Base-by-base conservation (phyloP, 2,888 invertebrate genomes). In the Drosophila setosimentum region DNA sequence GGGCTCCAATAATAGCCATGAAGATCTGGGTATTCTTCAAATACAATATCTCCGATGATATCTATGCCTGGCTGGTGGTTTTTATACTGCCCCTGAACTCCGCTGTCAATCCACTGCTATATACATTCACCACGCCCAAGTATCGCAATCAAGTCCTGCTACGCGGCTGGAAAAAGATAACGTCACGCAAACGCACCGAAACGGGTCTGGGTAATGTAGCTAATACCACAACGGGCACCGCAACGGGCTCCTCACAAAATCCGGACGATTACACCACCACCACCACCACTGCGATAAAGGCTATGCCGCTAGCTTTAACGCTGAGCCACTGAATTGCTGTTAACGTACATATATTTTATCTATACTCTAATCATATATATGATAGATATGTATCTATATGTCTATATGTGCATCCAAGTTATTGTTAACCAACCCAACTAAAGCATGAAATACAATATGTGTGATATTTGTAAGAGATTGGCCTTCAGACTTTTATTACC, bases 91-190 rank as follows among this genome's bases (percentile, higher is more conserved):
- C 96, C 7, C 93, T 96, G 2, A 96, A 96, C 87, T 95, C 95
- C 2, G 95, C 95, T 0, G 93, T 95, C 0, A 96, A 96, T 92
- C 96, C 96, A 0, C 87, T 95, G 27, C 92, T 96, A 13, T 96
- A 96, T 84, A 96, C 96, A 21, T 95, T 96, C 79, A 95, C 95
- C 0, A 95, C 95, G 5, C 94, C 95, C 1, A 95, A 95, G 85
- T 95, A 95, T 90, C 94, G 95, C 16, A 94, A 94, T 80, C 93
- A 94, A 76, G 89, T 95, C n/a, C 83, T 93, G 37, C 69, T 92
- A 59, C 91, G 92, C 10, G 93, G 93, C 66, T 93, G 93, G 93
- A 92, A 93, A 70, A 93, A 92, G 80, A 92, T 93, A 3, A 92
- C 93, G 13, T 90, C 93, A 11, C 85, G 92, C 0, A 90, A 92